phyloP scores from a whole-genome alignment of 1,140 invertebrate species.

The Brachionus angularis region DNA sequence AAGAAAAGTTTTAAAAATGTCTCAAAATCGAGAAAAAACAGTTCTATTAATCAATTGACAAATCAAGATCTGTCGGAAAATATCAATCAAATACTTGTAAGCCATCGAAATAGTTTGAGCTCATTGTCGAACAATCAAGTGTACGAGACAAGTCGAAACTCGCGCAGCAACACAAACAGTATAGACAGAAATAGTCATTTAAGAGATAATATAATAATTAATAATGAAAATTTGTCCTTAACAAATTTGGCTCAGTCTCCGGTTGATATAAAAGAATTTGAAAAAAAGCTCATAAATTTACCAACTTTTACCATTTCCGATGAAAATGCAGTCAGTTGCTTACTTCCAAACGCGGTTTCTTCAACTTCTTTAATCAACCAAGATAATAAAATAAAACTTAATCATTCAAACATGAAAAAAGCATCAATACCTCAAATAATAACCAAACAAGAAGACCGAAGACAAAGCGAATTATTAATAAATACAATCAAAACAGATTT shows the following conservation, averaged over 20 bases:
- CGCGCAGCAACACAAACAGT: conserved; percentile 1
- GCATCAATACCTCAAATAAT: no score
- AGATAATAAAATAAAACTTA: no score
- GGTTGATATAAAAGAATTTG: conserved; percentile 53
- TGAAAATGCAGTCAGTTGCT: background rate
- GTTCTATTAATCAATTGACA: background rate
- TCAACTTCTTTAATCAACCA: conserved; percentile 17
- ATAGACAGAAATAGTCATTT: background rate
- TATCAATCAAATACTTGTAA: no score
- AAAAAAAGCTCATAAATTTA: conserved; percentile 56
- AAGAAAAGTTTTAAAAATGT: conserved; percentile 34
- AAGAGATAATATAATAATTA: background rate
- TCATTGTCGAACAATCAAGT: background rate
- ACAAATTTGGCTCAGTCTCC: background rate
- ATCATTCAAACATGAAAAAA: no score
- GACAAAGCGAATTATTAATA: no score
- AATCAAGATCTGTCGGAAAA: no score
- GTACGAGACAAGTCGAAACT: background rate
- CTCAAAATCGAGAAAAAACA: background rate
- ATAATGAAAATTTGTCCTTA: no score
- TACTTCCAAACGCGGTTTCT: conserved; percentile 1
- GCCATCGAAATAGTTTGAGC: no score
- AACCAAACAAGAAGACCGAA: no score
- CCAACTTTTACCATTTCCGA: conserved; percentile 54
- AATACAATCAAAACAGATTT: no score